These are phyloP conservation scores for Dioctria linearis DNA, from an alignment of 2,888 invertebrate genomes.

Conservation along the genomic window DNA sequence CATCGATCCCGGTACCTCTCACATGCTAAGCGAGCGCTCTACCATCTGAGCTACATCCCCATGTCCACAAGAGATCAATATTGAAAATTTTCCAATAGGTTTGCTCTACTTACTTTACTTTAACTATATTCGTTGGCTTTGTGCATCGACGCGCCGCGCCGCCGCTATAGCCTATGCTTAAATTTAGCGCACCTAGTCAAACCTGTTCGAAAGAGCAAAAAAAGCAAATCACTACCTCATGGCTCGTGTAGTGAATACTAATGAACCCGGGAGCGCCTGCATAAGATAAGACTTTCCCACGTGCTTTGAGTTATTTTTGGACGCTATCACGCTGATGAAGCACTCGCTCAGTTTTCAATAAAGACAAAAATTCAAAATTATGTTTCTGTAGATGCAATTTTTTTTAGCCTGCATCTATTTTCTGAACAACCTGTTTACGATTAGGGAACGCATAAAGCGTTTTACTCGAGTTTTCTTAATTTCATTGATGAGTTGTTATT, in stretches of 20 bases:
- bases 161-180: too few species aligned
- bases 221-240: background rate
- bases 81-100: too few species aligned
- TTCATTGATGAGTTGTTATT: slow-evolving; percentile 8
- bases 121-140: background rate
- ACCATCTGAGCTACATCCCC: slow-evolving; percentile 40
- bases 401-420: too few species aligned
- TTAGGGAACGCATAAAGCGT: background rate
- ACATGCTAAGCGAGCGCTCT: slow-evolving; percentile 67
- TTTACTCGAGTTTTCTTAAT: background rate
- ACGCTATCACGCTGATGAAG: background rate
- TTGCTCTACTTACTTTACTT: slow-evolving; percentile 6
- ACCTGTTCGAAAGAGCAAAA: background rate
- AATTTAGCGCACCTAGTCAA: background rate
- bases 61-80: background rate
- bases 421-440: background rate
- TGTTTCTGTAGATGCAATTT: too few species aligned
- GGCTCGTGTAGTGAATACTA: slow-evolving; percentile 2
- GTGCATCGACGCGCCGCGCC: too few species aligned
- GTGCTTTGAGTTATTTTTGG: slow-evolving; percentile 1
- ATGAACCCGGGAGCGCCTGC: background rate
- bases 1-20: slow-evolving; percentile 68
- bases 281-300: background rate
- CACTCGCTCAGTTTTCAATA: background rate
- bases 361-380: too few species aligned